Percentiles rank a stretch among this genome's conserved stretches.
Conservation (phyloP, 2,888 invertebrate genomes). For the Pollenia angustigena region DNA sequence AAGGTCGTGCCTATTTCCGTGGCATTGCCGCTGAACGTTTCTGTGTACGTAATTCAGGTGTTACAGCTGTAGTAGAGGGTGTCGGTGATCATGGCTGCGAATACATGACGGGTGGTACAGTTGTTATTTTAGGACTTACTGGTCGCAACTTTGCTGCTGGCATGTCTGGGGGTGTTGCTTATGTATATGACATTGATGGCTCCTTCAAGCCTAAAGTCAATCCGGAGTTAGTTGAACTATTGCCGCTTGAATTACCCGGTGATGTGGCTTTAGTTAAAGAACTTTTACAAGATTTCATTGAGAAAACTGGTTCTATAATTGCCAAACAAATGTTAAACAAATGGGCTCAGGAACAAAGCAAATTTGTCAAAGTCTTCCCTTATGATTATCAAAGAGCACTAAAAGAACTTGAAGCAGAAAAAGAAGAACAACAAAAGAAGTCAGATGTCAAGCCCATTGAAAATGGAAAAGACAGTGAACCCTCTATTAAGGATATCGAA, state of each 20-base stretch:
- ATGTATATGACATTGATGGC: slow-evolving; percentile 95
- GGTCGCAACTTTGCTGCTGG: slow-evolving; percentile 99
- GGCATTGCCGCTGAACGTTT: slow-evolving; percentile 99
- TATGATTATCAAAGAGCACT: slow-evolving; percentile 97
- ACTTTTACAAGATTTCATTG: slow-evolving; percentile 92
- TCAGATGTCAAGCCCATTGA: slow-evolving; percentile 77
- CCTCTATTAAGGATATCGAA: slow-evolving; percentile 92
- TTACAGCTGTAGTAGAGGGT: slow-evolving; percentile 97
- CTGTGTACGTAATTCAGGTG: slow-evolving; percentile 99
- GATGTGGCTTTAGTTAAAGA: slow-evolving; percentile 91
- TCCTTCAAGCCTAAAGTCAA: slow-evolving; percentile 95
- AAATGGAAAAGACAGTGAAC: slow-evolving; percentile 84
- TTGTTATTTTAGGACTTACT: slow-evolving; percentile 96
- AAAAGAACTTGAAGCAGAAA: slow-evolving; percentile 86
- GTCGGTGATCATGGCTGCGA: slow-evolving; percentile 99
- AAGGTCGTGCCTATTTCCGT: slow-evolving; percentile 96
- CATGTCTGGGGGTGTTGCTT: slow-evolving; percentile 98
- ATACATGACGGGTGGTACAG: slow-evolving; percentile 99
- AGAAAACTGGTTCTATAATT: slow-evolving; percentile 94
- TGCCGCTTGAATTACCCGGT: slow-evolving; percentile 90
- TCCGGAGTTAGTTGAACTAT: slow-evolving; percentile 96
- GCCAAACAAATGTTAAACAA: slow-evolving; percentile 91
- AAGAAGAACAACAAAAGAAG: slow-evolving; percentile 78
- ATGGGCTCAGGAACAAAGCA: slow-evolving; percentile 90
- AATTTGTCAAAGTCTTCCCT: slow-evolving; percentile 98